phyloP scores from a whole-genome alignment of 2,113 vertebrate genomes.

The Pseudolaguvia tuberculata region DNA sequence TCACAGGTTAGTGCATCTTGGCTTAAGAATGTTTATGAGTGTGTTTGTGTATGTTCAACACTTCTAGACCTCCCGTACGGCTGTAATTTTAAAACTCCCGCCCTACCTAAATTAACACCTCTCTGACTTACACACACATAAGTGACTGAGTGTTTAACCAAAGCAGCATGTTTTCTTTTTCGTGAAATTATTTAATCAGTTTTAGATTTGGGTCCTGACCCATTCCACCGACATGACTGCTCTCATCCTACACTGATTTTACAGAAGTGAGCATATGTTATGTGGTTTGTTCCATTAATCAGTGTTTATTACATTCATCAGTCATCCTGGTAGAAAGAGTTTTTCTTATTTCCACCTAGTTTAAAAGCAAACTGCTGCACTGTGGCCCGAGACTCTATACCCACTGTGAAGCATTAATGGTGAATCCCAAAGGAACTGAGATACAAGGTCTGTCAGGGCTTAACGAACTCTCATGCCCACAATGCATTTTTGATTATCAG shows the following conservation, averaged over 20 bases:
- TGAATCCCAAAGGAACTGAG: conserved; percentile 46
- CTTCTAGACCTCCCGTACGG: conserved; percentile 53
- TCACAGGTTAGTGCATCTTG: not conserved
- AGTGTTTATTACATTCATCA: conserved; percentile 17
- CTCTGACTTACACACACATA: conserved; percentile 61
- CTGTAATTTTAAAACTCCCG: conserved; percentile 48
- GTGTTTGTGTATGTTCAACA: conserved; percentile 28
- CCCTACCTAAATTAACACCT: conserved; percentile 58
- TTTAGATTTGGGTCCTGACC: conserved; percentile 36
- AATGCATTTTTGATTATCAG: conserved; percentile 59
- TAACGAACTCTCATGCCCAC: conserved; percentile 41
- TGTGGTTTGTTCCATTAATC: conserved; percentile 52
- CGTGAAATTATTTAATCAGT: conserved; percentile 34
- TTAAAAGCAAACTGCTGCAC: conserved; percentile 6
- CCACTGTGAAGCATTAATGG: conserved; percentile 33
- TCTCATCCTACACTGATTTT: conserved; percentile 19
- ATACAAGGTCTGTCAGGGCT: conserved; percentile 44
- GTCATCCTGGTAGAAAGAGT: conserved; percentile 44
- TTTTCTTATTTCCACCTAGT: conserved; percentile 43
- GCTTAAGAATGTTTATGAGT: not conserved
- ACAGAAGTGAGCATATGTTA: conserved; percentile 10
- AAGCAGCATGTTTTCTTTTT: conserved; percentile 34
- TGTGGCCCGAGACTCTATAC: conserved; percentile 32
- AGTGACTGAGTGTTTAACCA: conserved; percentile 50
- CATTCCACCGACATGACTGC: conserved; percentile 5